Evolutionary conservation across 1,140 invertebrate species (phyloP).

Genomic region (Apis florea): DNA sequence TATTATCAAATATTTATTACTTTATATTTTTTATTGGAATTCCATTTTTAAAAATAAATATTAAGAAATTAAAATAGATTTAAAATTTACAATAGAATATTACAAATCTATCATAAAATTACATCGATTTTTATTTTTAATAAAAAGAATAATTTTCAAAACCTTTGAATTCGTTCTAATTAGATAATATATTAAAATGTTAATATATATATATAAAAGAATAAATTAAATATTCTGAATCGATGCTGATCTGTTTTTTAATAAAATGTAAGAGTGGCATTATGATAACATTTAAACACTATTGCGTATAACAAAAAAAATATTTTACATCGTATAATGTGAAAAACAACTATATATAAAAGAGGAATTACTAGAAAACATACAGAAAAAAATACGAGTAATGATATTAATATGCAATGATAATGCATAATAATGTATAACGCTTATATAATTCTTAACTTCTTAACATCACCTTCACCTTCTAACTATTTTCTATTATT

Average conservation of each 20-base stretch:
- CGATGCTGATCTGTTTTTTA: background rate
- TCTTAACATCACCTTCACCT: background rate
- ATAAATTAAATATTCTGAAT: background rate
- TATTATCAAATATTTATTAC: background rate
- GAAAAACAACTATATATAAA: background rate
- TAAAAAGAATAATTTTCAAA: background rate
- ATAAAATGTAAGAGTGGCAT: background rate
- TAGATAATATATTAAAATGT: background rate
- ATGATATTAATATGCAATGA: background rate
- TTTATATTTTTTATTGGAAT: background rate
- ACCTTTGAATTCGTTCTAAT: background rate
- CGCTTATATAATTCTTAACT: slow-evolving; percentile 13
- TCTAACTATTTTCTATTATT: background rate
- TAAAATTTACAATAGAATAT: no score
- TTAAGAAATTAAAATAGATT: background rate
- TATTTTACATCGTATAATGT: background rate
- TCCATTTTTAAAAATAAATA: background rate
- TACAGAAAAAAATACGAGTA: background rate
- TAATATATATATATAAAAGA: no score
- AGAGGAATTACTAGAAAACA: background rate
- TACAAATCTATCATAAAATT: background rate
- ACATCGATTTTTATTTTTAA: background rate
- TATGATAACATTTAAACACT: background rate
- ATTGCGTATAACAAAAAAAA: background rate
- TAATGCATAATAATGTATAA: background rate